Evolutionary conservation across 2,888 invertebrate genomes (phyloP).

Genomic region (Agriopis aurantiaria): DNA sequence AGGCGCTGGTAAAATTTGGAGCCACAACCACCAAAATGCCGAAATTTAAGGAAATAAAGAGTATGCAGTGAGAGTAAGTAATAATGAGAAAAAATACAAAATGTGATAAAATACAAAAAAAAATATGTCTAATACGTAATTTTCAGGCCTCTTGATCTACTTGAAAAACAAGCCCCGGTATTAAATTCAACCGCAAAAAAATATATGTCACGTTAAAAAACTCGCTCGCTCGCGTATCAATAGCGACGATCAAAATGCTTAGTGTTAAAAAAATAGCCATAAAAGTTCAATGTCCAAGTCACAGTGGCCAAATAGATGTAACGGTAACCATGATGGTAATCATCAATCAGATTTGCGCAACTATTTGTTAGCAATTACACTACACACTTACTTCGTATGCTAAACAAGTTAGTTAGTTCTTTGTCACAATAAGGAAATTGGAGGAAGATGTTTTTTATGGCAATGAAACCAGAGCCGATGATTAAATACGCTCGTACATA

Average conservation of each 20-base stretch:
- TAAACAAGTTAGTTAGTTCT: conserved; percentile 2
- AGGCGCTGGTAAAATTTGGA: too few species aligned
- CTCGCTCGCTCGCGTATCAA: conserved; percentile 18
- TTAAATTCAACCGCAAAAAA: conserved; percentile 8
- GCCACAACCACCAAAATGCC: too few species aligned
- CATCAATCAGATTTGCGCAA: conserved; percentile 85
- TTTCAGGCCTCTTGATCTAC: background rate
- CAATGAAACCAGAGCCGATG: too few species aligned
- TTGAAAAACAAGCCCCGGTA: conserved; percentile 2
- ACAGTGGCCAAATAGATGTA: conserved; percentile 82
- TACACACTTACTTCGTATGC: conserved; percentile 23
- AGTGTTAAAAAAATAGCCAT: conserved; percentile 29
- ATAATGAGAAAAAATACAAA: too few species aligned
- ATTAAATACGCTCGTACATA: too few species aligned
- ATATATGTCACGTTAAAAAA: conserved; percentile 32
- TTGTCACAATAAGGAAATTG: conserved; percentile 11
- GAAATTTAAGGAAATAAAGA: too few species aligned
- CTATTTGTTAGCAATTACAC: conserved; percentile 80
- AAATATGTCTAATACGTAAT: background rate
- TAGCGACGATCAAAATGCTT: conserved; percentile 30
- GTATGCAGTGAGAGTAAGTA: too few species aligned
- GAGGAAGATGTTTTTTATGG: background rate
- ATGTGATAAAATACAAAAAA: background rate
- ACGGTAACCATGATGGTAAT: conserved; percentile 81
- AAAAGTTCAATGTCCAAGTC: conserved; percentile 71